Evolutionary conservation across 53 echinoderm and acorn worm genomes (phyloP).

Genomic region (Paracentrotus lividus): DNA sequence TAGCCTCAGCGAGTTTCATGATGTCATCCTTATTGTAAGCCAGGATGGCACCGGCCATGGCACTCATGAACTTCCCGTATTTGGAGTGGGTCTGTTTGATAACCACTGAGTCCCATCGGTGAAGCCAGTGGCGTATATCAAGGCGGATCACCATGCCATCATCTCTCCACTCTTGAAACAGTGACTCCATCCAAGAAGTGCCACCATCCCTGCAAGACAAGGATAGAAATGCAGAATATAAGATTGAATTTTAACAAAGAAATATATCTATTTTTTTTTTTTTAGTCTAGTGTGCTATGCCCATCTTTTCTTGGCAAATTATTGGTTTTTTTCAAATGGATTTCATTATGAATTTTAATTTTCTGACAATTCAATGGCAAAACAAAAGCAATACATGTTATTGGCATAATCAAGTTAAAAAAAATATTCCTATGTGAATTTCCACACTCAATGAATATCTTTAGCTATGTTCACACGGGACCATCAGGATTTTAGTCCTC

Average conservation of each 20-base stretch:
- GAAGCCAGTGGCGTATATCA: slow-evolving; percentile 80
- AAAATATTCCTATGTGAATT: too few relatives aligned
- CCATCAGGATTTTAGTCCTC: too few relatives aligned
- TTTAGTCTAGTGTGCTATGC: neutral
- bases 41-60: slow-evolving; percentile 82
- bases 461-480: too few relatives aligned
- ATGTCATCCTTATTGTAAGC: slow-evolving; percentile 81
- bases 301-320: neutral
- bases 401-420: too few relatives aligned
- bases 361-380: slow-evolving; percentile 57
- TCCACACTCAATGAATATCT: too few relatives aligned
- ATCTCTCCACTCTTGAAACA: slow-evolving; percentile 76
- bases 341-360: neutral
- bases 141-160: too few relatives aligned
- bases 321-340: neutral
- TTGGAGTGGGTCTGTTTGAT: slow-evolving; percentile 78
- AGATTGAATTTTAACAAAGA: neutral
- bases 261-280: neutral
- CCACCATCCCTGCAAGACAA: slow-evolving; percentile 43
- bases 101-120: slow-evolving; percentile 83
- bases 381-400: neutral
- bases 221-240: neutral
- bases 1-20: slow-evolving; percentile 70
- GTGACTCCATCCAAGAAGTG: slow-evolving; percentile 56
- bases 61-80: slow-evolving; percentile 78